Evolutionary conservation across 2,113 vertebrate species (phyloP).

Genomic region (Paracyprichromis sp.): DNA sequence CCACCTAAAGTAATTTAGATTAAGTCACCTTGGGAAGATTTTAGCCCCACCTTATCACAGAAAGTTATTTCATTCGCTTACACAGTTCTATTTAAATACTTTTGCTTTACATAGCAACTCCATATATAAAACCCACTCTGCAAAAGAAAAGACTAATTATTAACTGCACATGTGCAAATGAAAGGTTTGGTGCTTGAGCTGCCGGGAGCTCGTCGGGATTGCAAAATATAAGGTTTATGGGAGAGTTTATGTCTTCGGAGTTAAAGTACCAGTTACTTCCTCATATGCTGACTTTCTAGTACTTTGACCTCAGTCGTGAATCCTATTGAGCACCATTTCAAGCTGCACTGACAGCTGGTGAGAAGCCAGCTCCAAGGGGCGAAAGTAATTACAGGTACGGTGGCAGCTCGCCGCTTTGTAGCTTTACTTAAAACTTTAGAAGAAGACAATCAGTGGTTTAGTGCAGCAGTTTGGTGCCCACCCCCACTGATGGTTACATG

Average conservation of each 20-base stretch:
- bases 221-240: not conserved
- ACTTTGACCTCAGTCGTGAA: not conserved
- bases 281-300: not conserved
- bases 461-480: not conserved
- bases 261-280: not conserved
- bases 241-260: not conserved
- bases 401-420: not conserved
- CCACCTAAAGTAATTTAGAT: not conserved
- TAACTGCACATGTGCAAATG: not conserved
- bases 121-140: not conserved
- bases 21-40: not conserved
- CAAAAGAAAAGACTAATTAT: not conserved
- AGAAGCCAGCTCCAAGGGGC: not conserved
- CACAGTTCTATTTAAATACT: not conserved
- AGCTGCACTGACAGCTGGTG: not conserved
- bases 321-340: not conserved
- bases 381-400: slow-evolving; percentile 21
- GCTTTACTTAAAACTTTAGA: not conserved
- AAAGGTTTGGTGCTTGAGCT: not conserved
- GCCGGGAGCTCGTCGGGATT: not conserved
- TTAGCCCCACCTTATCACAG: not conserved
- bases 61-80: not conserved
- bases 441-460: not conserved
- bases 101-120: not conserved
- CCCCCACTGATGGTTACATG: not conserved